Conservation (phyloP, 2,113 vertebrate genomes). For the Turnix velox region DNA sequence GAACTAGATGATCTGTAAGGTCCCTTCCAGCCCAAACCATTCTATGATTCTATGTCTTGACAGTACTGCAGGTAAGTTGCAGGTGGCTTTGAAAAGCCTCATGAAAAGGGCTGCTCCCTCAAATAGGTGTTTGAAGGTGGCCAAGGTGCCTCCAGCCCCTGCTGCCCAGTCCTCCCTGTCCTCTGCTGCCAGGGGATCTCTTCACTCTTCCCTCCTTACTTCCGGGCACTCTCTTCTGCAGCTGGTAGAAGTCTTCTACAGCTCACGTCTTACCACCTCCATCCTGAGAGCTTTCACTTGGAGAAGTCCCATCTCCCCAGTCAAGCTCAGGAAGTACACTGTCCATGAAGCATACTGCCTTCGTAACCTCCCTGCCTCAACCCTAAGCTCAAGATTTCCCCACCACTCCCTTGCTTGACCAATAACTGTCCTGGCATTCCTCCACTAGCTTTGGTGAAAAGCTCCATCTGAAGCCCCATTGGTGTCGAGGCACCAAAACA, state of each 20-base stretch:
- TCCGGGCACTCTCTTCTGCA: background rate
- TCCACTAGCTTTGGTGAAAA: background rate
- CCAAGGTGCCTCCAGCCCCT: background rate
- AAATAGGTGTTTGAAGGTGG: background rate
- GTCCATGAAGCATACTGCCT: background rate
- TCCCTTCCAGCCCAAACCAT: no score
- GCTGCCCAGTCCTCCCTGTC: background rate
- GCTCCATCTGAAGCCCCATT: background rate
- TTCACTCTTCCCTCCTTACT: background rate
- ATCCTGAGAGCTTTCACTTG: background rate
- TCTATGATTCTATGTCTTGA: no score
- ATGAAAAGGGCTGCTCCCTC: background rate
- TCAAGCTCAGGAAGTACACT: background rate
- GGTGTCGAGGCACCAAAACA: background rate
- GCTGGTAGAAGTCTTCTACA: no score
- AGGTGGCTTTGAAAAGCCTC: background rate
- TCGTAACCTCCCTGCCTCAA: background rate
- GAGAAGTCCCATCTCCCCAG: background rate
- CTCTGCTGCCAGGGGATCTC: background rate
- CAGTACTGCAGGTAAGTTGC: rapidly evolving
- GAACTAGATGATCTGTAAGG: no score
- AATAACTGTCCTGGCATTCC: rapidly evolving
- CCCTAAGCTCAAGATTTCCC: background rate
- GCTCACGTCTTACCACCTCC: background rate
- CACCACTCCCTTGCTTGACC: background rate